These are phyloP conservation scores for Raphicerus campestris DNA, from an alignment of 2,113 vertebrate species.

Conservation along the genomic window DNA sequence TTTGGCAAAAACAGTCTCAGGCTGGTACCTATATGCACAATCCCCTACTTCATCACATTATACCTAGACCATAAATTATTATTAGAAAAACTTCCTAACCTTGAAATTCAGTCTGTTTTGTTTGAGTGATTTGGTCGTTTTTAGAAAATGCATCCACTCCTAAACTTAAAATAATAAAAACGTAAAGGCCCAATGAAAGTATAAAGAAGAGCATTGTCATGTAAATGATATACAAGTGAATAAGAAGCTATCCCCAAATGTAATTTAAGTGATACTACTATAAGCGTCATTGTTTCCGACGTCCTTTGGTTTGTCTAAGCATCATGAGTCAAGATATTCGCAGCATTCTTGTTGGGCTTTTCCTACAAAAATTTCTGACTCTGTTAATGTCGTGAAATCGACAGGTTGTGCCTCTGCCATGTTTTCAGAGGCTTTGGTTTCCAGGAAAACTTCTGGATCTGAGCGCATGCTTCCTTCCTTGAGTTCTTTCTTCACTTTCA, in stretches of 20 bases:
- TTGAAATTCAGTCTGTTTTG: slow-evolving; percentile 49
- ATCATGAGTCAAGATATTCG: neutral
- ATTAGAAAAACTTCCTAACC: slow-evolving; percentile 49
- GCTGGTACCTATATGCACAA: neutral
- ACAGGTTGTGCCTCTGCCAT: neutral
- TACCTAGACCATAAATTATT: slow-evolving; percentile 39
- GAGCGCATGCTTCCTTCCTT: neutral
- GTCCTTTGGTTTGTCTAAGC: neutral
- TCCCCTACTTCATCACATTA: slow-evolving; percentile 1
- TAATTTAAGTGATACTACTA: neutral
- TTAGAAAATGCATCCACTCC: slow-evolving; percentile 25
- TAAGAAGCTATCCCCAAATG: neutral
- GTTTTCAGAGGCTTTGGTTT: neutral
- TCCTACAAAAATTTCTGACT: neutral
- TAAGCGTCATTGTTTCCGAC: neutral
- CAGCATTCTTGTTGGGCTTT: neutral
- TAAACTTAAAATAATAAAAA: slow-evolving; percentile 39
- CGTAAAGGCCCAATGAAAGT: neutral
- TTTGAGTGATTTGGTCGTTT: slow-evolving; percentile 32
- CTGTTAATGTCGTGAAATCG: neutral
- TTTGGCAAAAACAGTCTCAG: neutral
- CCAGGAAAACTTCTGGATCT: neutral
- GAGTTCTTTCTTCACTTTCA: neutral
- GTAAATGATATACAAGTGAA: neutral
- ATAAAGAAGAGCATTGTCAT: neutral